Evolutionary conservation across 2,888 invertebrate genomes (phyloP), one percentile per base, ranked within the genome.

Genomic region (Eretmocerus hayati): DNA sequence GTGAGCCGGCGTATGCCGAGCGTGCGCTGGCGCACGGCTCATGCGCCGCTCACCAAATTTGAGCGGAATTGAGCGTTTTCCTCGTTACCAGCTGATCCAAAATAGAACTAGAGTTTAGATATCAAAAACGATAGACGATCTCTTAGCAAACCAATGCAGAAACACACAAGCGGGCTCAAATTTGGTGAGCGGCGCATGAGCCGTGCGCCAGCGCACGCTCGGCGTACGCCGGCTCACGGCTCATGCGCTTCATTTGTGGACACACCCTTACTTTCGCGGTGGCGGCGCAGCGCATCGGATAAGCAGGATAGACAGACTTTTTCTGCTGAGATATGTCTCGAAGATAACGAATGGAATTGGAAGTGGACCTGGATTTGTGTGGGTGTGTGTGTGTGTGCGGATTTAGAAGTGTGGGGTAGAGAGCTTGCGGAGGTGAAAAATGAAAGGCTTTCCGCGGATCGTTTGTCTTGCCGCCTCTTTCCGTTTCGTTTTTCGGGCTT

Each of bases 401-500:
- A n/a, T n/a, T n/a, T n/a, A n/a, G n/a, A n/a, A 26, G 6, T 9
- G 11, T 11, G 8, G 26, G 26, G 26, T 9, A 26, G 26, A 26
- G 26, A 26, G 11, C 8, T 6, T 26, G 26, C 8, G 26, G 8
- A 9, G 26, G 21, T 19, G 21, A 46, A 39, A 35, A 39, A 31
- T 39, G 45, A 46, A 46, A 42, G 39, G 46, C 48, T 52, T 46
- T 48, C 52, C 48, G 48, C 39, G 30, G 48, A 44, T 52, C 51
- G 41, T 48, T 48, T 45, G 44, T 52, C 48, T 52, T 36, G 21
- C 15, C 19, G 5, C 26, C 9, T 46, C 19, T 30, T 39, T 33
- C 36, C 22, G 20, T 20, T 21, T 22, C 23, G 8, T 8, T 22
- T 26, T 26, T 26, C 21, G 33, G 20, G 21, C 13, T 41, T 11